Conservation (phyloP, 2,797 vertebrate species). For the Catamblyrhynchus diadema region DNA sequence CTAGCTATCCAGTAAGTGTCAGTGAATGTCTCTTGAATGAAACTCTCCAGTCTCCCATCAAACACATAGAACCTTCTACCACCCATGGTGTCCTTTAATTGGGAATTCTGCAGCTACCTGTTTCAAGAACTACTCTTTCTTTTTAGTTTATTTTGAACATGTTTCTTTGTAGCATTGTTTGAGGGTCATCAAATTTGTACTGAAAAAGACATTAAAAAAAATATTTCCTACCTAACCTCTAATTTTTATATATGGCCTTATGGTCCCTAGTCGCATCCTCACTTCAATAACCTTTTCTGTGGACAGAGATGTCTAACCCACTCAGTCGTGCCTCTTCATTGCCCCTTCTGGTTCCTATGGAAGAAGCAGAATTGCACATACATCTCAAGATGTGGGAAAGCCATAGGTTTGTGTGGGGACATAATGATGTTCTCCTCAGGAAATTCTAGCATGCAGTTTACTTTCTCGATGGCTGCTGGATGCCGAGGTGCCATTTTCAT, state of each 20-base stretch:
- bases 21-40: neutral
- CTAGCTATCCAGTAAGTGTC: neutral
- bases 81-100: neutral
- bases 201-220: neutral
- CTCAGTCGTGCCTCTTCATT: neutral
- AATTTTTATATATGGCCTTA: neutral
- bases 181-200: neutral
- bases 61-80: neutral
- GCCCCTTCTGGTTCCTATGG: neutral
- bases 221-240: neutral
- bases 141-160: neutral
- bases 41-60: neutral
- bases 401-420: neutral
- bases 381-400: neutral
- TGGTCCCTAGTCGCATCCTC: neutral
- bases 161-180: neutral
- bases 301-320: neutral
- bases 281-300: neutral
- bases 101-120: neutral
- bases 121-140: neutral
- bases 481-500: neutral
- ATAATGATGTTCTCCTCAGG: neutral
- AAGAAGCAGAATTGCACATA: neutral
- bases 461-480: neutral
- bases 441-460: neutral